Evolutionary conservation across 2,888 invertebrate species (phyloP).

Genomic region (Lithophane socia): DNA sequence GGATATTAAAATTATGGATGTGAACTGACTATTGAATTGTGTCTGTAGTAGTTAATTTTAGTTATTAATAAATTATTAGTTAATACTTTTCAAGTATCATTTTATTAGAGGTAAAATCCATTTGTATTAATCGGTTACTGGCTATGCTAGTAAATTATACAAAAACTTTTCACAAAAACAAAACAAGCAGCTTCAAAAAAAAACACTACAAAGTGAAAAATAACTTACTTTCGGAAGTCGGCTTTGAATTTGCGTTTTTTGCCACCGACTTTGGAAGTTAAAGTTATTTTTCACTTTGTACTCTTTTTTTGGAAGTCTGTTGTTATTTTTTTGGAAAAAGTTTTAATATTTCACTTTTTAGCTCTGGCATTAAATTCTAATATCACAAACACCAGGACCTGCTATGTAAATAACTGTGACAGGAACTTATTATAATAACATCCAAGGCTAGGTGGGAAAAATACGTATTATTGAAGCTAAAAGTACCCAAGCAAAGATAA

Average conservation of each 20-base stretch:
- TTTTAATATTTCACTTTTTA: neutral
- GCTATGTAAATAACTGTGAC: too few relatives aligned
- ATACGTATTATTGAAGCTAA: too few relatives aligned
- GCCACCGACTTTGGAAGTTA: neutral
- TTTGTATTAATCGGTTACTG: too few relatives aligned
- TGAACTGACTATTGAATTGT: constrained; percentile 56
- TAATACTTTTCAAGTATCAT: constrained; percentile 42
- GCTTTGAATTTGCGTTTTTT: neutral
- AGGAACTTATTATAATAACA: too few relatives aligned
- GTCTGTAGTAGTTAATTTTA: constrained; percentile 68
- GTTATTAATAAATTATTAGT: constrained; percentile 74
- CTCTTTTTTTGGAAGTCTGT: neutral
- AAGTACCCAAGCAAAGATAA: neutral
- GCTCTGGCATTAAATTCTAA: too few relatives aligned
- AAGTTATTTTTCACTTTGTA: neutral
- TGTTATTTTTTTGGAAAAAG: neutral
- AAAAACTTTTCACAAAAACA: too few relatives aligned
- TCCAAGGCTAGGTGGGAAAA: too few relatives aligned
- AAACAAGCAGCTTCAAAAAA: too few relatives aligned
- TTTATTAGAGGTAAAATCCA: neutral
- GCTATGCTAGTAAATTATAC: neutral
- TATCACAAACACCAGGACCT: too few relatives aligned
- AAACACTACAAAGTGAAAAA: too few relatives aligned
- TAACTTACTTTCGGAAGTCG: too few relatives aligned
- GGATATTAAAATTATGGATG: constrained; percentile 35